phyloP scores from a whole-genome alignment of 2,113 vertebrate species.

The Morone chrysops region DNA sequence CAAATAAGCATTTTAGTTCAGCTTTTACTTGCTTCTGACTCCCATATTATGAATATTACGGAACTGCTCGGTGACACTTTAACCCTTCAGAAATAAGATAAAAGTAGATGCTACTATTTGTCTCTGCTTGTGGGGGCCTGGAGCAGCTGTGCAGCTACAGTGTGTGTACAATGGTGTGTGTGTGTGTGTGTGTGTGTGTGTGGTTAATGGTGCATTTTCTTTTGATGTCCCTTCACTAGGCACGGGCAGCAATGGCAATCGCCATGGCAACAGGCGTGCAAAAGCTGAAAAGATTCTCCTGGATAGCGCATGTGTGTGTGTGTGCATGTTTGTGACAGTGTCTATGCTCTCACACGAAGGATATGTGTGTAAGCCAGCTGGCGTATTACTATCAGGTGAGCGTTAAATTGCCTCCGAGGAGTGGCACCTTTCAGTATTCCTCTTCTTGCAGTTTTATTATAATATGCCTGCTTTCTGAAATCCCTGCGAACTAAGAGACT shows the following conservation, averaged over 20 bases:
- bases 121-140: conserved; percentile 3
- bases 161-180: background rate
- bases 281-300: conserved; percentile 48
- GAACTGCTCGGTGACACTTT: conserved; percentile 15
- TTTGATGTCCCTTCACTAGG: conserved; percentile 67
- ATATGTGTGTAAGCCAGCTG: background rate
- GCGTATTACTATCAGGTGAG: background rate
- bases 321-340: conserved; percentile 7
- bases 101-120: conserved; percentile 34
- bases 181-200: conserved; percentile 12
- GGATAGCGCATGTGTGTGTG: conserved; percentile 1
- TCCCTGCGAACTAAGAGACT: background rate
- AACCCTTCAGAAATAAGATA: conserved; percentile 32
- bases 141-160: conserved; percentile 40
- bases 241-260: conserved; percentile 64
- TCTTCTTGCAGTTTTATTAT: background rate
- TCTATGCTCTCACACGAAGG: background rate
- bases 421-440: background rate
- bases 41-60: background rate
- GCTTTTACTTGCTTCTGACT: conserved; percentile 8
- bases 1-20: background rate
- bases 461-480: background rate
- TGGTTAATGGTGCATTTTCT: conserved; percentile 53
- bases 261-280: conserved; percentile 76
- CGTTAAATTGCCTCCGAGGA: background rate